Conservation (phyloP, 2,113 vertebrate species). For the Taurulus bubalis region DNA sequence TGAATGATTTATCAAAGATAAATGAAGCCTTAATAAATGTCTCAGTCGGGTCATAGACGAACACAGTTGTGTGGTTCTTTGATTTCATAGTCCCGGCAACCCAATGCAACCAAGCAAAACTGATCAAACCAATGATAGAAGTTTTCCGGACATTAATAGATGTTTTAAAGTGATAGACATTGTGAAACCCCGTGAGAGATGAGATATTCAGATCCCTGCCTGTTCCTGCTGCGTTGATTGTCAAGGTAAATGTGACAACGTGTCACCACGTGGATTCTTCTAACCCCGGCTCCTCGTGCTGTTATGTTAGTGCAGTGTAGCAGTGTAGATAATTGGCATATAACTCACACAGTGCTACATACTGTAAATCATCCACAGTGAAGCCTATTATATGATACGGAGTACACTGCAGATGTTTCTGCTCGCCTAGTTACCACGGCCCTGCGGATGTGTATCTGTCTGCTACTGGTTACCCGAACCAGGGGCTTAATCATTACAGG, state of each 20-base stretch:
- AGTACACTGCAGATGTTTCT: conserved; percentile 59
- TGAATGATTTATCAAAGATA: not conserved
- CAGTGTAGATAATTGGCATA: conserved; percentile 40
- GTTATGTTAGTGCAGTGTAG: conserved; percentile 39
- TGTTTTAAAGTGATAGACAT: not conserved
- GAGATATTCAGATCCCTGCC: not conserved
- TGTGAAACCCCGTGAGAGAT: not conserved
- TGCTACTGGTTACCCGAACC: conserved; percentile 69
- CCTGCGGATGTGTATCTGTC: conserved; percentile 41
- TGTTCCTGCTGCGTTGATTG: not conserved
- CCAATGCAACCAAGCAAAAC: no score
- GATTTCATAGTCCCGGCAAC: not conserved
- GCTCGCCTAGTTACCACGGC: conserved; percentile 54
- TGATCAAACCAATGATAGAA: no score
- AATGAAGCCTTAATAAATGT: not conserved
- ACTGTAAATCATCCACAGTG: conserved; percentile 49
- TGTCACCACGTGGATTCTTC: conserved; percentile 11
- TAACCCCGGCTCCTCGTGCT: not conserved
- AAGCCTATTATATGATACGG: conserved; percentile 37
- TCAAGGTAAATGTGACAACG: conserved; percentile 16
- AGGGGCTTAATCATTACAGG: conserved; percentile 76
- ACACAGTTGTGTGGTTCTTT: not conserved
- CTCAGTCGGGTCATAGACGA: not conserved
- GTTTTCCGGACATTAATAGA: not conserved
- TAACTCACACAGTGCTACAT: conserved; percentile 22